These are phyloP conservation scores for Hepsetus odoe DNA, from an alignment of 2,113 vertebrate genomes.

Conservation along the genomic window DNA sequence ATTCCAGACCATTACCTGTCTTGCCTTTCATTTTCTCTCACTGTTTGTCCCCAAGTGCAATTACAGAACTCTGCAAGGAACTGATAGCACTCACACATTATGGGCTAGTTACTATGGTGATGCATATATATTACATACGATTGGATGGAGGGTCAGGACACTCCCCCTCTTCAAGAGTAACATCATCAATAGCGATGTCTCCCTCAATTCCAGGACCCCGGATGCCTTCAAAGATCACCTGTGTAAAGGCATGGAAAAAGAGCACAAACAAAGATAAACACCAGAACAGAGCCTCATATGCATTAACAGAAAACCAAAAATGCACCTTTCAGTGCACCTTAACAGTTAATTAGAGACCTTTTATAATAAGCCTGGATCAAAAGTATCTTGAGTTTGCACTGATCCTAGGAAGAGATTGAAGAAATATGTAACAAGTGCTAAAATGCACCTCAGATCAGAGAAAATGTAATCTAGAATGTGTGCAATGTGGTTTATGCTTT, in stretches of 20 bases:
- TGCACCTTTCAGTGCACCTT: neutral
- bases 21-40: conserved; percentile 55
- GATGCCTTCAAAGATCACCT: conserved; percentile 95
- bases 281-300: conserved; percentile 5
- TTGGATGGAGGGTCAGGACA: conserved; percentile 88
- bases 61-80: conserved; percentile 58
- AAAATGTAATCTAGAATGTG: too few species aligned
- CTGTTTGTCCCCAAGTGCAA: conserved; percentile 63
- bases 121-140: conserved; percentile 72
- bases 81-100: conserved; percentile 63
- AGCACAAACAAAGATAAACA: neutral
- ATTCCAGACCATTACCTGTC: conserved; percentile 63
- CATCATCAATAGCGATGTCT: conserved; percentile 97
- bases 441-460: too few species aligned
- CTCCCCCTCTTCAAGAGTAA: conserved; percentile 93
- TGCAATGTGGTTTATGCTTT: too few species aligned
- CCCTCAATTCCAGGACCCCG: conserved; percentile 95
- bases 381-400: neutral
- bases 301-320: neutral
- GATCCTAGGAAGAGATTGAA: too few species aligned
- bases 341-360: neutral
- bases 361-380: neutral
- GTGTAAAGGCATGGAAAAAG: conserved; percentile 37
- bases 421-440: neutral
- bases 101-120: conserved; percentile 63